Percentiles rank a stretch among this genome's conserved stretches.
These are phyloP conservation scores for Luperina testacea DNA, from an alignment of 2,888 invertebrate genomes.

Conservation along the genomic window DNA sequence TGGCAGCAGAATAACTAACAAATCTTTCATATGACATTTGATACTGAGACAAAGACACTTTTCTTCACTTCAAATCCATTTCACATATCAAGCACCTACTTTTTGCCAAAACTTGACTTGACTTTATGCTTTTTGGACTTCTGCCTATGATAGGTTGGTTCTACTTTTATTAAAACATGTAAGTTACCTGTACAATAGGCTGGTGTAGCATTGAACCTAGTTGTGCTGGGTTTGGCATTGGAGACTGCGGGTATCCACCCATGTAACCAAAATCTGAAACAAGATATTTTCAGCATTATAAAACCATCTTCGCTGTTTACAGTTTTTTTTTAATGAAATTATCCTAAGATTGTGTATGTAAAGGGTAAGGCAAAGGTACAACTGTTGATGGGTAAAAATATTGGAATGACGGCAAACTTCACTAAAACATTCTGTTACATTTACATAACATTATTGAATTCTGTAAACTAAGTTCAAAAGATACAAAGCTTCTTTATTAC, in stretches of 20 bases:
- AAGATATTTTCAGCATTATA: neutral
- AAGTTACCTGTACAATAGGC: constrained; percentile 85
- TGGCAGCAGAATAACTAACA: neutral
- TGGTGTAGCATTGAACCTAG: constrained; percentile 86
- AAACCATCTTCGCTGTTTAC: neutral
- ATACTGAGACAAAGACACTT: neutral
- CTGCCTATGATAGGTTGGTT: neutral
- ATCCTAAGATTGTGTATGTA: neutral
- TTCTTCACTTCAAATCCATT: neutral
- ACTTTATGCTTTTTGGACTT: neutral
- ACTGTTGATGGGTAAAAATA: neutral
- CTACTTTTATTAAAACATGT: neutral
- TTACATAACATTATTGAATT: neutral
- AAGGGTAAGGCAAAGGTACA: neutral
- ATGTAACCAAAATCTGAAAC: constrained; percentile 80
- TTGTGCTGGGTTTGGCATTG: constrained; percentile 80
- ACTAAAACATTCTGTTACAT: neutral
- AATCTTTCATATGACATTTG: neutral
- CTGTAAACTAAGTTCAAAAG: neutral
- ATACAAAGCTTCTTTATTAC: neutral
- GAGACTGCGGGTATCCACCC: constrained; percentile 76
- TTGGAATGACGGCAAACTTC: neutral
- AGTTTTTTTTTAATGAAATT: no score
- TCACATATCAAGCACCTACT: neutral
- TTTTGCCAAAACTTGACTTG: neutral